A percentile compares a stretch with the other conserved stretches of the same genome.
phyloP scores from a whole-genome alignment of 2,888 invertebrate species.

The Dryadula phaetusa region DNA sequence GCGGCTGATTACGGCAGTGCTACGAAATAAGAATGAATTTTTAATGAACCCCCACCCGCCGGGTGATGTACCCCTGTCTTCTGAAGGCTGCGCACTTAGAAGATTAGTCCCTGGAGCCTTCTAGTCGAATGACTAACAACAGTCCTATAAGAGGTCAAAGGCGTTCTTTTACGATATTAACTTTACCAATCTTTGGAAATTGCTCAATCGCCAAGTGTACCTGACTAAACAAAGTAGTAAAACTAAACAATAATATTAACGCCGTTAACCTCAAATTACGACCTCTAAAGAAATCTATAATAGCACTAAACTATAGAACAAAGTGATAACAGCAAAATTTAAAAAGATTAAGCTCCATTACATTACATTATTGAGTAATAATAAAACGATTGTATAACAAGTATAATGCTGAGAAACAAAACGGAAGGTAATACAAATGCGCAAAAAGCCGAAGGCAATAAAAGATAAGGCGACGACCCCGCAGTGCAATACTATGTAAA shows the following conservation, averaged over 20 bases:
- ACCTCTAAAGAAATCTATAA: background rate
- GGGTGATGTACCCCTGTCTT: conserved; percentile 52
- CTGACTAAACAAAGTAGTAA: background rate
- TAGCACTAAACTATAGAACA: background rate
- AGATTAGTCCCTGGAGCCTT: conserved; percentile 81
- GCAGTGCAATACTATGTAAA: conserved; percentile 77
- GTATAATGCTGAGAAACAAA: conserved; percentile 24
- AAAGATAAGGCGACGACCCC: conserved; percentile 78
- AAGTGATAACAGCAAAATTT: conserved; percentile 4
- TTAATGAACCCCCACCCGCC: conserved; percentile 73
- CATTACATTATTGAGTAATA: conserved; percentile 40
- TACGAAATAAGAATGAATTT: conserved; percentile 83
- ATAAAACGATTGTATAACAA: conserved; percentile 35
- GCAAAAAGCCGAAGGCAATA: conserved; percentile 70
- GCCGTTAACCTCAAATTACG: background rate
- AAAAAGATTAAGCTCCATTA: conserved; percentile 29
- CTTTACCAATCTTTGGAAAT: conserved; percentile 33
- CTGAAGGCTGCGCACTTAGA: conserved; percentile 78
- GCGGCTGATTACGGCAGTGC: conserved; percentile 76
- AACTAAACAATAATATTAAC: background rate
- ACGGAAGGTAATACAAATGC: conserved; percentile 30
- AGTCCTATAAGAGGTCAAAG: conserved; percentile 53
- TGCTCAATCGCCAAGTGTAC: conserved; percentile 16
- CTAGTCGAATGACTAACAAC: conserved; percentile 67
- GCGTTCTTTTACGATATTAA: conserved; percentile 47